Evolutionary conservation across 1,140 invertebrate genomes (phyloP).

Genomic region (Marisa cornuarietis): DNA sequence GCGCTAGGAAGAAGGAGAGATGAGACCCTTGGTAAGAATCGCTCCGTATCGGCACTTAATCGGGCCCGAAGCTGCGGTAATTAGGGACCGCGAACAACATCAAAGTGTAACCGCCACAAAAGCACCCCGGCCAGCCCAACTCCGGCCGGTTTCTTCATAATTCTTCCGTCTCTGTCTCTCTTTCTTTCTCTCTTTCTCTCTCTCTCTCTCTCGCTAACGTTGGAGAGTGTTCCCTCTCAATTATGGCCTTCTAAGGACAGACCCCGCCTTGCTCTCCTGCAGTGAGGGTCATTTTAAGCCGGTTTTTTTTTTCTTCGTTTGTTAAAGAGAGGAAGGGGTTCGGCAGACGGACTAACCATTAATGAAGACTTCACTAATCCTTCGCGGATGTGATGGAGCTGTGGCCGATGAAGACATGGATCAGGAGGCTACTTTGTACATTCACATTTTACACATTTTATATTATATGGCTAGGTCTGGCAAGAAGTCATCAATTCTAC

Average conservation of each 20-base stretch:
- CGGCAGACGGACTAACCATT: no score
- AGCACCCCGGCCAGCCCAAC: neutral
- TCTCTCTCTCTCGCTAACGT: neutral
- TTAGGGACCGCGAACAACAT: neutral
- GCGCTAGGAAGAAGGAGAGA: neutral
- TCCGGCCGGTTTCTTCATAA: neutral
- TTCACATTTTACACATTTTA: no score
- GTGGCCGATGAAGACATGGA: no score
- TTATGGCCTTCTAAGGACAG: neutral
- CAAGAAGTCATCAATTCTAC: no score
- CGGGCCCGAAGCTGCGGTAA: conserved; percentile 12
- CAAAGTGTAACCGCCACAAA: conserved; percentile 6
- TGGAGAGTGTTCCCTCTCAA: neutral
- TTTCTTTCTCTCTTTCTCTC: neutral
- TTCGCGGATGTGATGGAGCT: no score
- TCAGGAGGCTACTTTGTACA: no score
- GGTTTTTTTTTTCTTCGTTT: no score
- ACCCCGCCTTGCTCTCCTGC: no score
- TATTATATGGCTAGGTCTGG: no score
- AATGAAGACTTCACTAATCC: no score
- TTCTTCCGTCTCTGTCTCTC: conserved; percentile 1
- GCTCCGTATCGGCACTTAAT: neutral
- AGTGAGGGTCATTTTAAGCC: no score
- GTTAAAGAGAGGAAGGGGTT: no score
- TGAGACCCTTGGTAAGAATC: neutral